Conservation (phyloP, 2,888 invertebrate genomes). For the Phanerotoma sp. region DNA sequence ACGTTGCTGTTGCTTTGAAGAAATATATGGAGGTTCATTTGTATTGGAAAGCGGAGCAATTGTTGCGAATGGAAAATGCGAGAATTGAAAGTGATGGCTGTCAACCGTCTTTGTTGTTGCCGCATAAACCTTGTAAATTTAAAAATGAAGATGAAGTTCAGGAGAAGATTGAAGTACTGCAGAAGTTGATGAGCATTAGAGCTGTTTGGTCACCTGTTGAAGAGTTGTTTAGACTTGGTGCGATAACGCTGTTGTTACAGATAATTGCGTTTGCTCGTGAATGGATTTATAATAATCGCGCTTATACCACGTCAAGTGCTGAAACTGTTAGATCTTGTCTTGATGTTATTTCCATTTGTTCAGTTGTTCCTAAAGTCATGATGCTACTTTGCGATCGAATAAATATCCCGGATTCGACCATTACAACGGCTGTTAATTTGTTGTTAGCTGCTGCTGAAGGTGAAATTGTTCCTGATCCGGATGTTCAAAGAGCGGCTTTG, state of each 20-base stretch:
- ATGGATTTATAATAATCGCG: constrained; percentile 86
- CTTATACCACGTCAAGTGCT: constrained; percentile 61
- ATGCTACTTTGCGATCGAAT: constrained; percentile 73
- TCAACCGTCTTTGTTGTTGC: constrained; percentile 55
- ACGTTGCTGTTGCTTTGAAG: constrained; percentile 86
- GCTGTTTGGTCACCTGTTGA: constrained; percentile 88
- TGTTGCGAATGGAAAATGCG: constrained; percentile 64
- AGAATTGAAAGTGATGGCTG: constrained; percentile 50
- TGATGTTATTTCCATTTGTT: constrained; percentile 88
- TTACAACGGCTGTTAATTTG: constrained; percentile 63
- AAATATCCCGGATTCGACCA: constrained; percentile 74
- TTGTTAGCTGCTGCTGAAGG: constrained; percentile 76
- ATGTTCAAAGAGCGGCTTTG: constrained; percentile 89
- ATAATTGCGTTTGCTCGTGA: constrained; percentile 88
- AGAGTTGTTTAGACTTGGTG: constrained; percentile 80
- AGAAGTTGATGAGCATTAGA: constrained; percentile 73
- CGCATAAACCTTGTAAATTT: constrained; percentile 62
- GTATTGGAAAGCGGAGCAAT: constrained; percentile 72
- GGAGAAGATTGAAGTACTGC: constrained; percentile 80
- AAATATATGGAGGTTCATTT: constrained; percentile 92
- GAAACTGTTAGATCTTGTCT: constrained; percentile 81
- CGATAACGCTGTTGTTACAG: constrained; percentile 77
- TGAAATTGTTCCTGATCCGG: constrained; percentile 86
- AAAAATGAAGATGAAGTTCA: constrained; percentile 78
- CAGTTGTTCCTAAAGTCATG: constrained; percentile 82